phyloP scores from a whole-genome alignment of 2,797 vertebrate species.

The Typhlichthys subterraneus region DNA sequence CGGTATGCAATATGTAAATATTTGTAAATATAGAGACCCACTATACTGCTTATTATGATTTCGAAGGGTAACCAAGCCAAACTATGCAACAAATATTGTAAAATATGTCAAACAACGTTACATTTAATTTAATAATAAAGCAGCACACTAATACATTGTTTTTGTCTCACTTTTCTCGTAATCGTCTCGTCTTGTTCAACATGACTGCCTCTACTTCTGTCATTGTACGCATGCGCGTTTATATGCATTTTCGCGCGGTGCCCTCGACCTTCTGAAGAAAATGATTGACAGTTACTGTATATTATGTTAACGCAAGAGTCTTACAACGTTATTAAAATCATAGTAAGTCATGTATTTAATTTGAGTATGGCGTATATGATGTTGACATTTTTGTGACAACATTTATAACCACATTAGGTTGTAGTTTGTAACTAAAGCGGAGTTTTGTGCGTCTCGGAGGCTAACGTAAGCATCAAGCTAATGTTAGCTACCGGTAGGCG shows the following conservation, averaged over 20 bases:
- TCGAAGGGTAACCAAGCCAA: conserved; percentile 21
- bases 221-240: background rate
- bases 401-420: too few species aligned
- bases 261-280: background rate
- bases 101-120: background rate
- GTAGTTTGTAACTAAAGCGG: too few species aligned
- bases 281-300: background rate
- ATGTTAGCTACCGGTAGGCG: background rate
- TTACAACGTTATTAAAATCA: background rate
- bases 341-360: background rate
- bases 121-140: conserved; percentile 37
- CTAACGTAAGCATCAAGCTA: background rate
- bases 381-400: too few species aligned
- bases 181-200: too few species aligned
- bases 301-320: background rate
- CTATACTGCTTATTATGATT: conserved; percentile 6
- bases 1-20: background rate
- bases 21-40: conserved; percentile 8
- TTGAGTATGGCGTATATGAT: too few species aligned
- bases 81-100: background rate
- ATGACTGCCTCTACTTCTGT: background rate
- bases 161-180: background rate
- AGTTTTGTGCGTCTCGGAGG: too few species aligned
- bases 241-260: background rate
- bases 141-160: conserved; percentile 15